Conservation (phyloP, 2,888 invertebrate species). For the Petrophora chlorosata region DNA sequence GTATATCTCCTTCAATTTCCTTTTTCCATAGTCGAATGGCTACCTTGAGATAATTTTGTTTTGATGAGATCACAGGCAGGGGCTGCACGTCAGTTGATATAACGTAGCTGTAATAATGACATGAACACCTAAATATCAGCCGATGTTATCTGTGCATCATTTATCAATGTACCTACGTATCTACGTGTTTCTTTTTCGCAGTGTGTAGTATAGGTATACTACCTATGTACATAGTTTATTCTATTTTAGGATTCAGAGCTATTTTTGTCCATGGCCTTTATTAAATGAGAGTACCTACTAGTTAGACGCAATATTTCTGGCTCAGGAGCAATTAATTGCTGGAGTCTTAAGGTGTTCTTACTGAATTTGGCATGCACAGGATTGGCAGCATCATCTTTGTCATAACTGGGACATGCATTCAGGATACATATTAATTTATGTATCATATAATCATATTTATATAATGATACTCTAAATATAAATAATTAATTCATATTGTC, state of each 20-base stretch:
- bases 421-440: background rate
- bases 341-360: background rate
- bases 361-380: constrained; percentile 15
- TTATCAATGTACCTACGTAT: constrained; percentile 25
- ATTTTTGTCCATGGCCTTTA: constrained; percentile 29
- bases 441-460: no score
- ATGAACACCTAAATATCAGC: constrained; percentile 18
- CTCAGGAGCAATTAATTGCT: constrained; percentile 7
- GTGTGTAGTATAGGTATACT: no score
- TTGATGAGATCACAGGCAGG: constrained; percentile 10
- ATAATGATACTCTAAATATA: no score
- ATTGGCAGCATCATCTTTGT: constrained; percentile 6
- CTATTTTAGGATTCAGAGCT: constrained; percentile 25
- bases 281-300: constrained; percentile 17
- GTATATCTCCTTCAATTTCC: constrained; percentile 1
- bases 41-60: constrained; percentile 13
- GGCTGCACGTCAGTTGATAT: constrained; percentile 9
- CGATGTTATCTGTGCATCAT: constrained; percentile 22
- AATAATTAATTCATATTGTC: no score
- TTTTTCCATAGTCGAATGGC: background rate
- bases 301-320: constrained; percentile 14
- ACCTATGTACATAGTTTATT: constrained; percentile 10
- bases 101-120: constrained; percentile 14
- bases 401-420: constrained; percentile 6
- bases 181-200: constrained; percentile 20